Evolutionary conservation across 2,797 vertebrate species (phyloP).

Genomic region (Sebastes vulpes): DNA sequence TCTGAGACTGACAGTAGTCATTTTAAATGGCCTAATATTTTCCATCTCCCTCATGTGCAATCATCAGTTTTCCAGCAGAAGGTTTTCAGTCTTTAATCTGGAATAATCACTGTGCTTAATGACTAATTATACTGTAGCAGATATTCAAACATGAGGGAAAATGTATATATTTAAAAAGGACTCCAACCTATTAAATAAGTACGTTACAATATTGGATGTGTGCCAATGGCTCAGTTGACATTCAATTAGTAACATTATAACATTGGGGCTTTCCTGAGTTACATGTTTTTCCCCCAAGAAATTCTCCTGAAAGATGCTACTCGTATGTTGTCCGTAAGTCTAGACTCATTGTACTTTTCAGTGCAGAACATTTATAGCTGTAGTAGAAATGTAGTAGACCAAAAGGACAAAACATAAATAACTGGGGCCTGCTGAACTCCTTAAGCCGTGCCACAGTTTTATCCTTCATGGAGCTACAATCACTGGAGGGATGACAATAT

Average conservation of each 20-base stretch:
- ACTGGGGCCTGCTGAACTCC: conserved; percentile 39
- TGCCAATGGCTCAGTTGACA: background rate
- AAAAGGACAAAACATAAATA: conserved; percentile 17
- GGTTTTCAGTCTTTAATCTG: conserved; percentile 2
- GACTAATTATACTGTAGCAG: conserved; percentile 6
- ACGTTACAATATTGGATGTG: background rate
- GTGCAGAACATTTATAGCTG: conserved; percentile 5
- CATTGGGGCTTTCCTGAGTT: background rate
- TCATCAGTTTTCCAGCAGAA: background rate
- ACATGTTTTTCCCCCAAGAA: conserved; percentile 13
- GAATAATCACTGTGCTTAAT: background rate
- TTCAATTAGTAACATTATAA: background rate
- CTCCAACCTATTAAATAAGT: background rate
- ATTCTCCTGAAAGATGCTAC: conserved; percentile 1
- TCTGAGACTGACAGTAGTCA: conserved; percentile 38
- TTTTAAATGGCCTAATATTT: conserved; percentile 57
- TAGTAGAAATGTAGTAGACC: background rate
- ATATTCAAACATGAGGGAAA: conserved; percentile 5
- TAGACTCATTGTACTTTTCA: background rate
- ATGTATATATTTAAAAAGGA: background rate
- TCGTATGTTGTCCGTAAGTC: conserved; percentile 27
- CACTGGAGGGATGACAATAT: conserved; percentile 43
- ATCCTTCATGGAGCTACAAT: conserved; percentile 22
- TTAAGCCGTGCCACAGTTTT: conserved; percentile 19
- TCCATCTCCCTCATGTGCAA: conserved; percentile 36